These are phyloP conservation scores for Campylomormyrus tamandua DNA, from an alignment of 2,113 vertebrate genomes.

Conservation along the genomic window DNA sequence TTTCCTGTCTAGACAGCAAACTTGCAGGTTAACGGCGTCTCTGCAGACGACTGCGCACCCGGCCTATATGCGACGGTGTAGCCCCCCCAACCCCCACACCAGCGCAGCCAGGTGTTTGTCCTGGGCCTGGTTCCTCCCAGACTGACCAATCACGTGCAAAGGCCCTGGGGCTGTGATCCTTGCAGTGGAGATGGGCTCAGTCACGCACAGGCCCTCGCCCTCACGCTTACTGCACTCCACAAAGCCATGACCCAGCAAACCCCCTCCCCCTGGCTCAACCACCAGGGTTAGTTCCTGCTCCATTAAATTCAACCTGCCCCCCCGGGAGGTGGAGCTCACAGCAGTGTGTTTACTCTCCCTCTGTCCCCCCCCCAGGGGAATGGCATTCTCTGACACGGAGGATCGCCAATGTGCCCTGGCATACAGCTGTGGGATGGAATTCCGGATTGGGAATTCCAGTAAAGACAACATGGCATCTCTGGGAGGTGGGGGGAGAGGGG, in stretches of 20 bases:
- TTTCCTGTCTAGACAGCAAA: neutral
- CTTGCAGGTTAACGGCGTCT: neutral
- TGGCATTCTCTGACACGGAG: constrained; percentile 34
- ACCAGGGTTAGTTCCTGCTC: constrained; percentile 33
- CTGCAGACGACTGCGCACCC: neutral
- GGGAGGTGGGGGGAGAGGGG: constrained; percentile 55
- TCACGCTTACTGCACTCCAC: neutral
- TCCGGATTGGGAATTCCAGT: too few relatives aligned
- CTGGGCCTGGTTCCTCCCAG: neutral
- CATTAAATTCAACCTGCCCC: constrained; percentile 39
- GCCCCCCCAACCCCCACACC: too few relatives aligned
- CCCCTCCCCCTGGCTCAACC: neutral
- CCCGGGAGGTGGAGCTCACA: constrained; percentile 34
- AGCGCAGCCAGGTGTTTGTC: neutral
- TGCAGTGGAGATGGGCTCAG: neutral
- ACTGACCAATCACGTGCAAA: neutral
- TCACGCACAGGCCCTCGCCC: neutral
- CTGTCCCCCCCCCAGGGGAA: neutral
- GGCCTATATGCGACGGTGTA: neutral
- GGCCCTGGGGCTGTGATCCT: neutral
- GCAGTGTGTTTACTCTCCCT: constrained; percentile 13
- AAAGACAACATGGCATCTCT: constrained; percentile 42
- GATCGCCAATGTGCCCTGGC: constrained; percentile 32
- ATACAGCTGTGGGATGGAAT: too few relatives aligned
- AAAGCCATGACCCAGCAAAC: neutral